phyloP scores from a whole-genome alignment of 2,113 vertebrate species.

The Sapajus apella region DNA sequence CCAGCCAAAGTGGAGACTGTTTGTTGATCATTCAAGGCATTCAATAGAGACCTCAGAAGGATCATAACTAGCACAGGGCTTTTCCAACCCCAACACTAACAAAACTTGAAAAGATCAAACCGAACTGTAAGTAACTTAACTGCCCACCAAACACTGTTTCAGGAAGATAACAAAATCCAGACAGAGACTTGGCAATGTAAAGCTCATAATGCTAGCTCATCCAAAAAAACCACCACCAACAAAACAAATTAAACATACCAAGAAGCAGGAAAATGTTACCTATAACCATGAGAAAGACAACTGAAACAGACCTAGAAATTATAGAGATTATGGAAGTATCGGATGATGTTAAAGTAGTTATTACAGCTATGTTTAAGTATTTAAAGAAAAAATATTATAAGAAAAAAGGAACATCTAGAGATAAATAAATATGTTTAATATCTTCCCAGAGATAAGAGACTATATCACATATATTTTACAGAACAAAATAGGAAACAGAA shows the following conservation, averaged over 20 bases:
- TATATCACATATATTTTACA: not conserved
- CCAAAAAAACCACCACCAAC: not conserved
- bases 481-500: not conserved
- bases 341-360: not conserved
- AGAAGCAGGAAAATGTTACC: not conserved
- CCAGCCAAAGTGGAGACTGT: not conserved
- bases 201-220: not conserved
- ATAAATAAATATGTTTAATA: not conserved
- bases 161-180: conserved; percentile 36
- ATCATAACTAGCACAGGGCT: not conserved
- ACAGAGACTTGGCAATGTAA: conserved; percentile 11
- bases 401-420: not conserved
- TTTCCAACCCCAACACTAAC: not conserved
- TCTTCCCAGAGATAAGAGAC: not conserved
- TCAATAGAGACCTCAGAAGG: not conserved
- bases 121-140: not conserved
- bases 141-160: not conserved
- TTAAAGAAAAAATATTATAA: conserved; percentile 34
- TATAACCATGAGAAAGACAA: not conserved
- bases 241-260: not conserved
- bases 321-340: not conserved
- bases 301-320: not conserved
- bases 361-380: not conserved
- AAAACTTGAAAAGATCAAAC: conserved; percentile 22
- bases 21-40: not conserved